Percentiles rank a stretch among this genome's conserved stretches.
phyloP scores from a whole-genome alignment of 2,797 vertebrate genomes.

The Pseudocheirus occidentalis region DNA sequence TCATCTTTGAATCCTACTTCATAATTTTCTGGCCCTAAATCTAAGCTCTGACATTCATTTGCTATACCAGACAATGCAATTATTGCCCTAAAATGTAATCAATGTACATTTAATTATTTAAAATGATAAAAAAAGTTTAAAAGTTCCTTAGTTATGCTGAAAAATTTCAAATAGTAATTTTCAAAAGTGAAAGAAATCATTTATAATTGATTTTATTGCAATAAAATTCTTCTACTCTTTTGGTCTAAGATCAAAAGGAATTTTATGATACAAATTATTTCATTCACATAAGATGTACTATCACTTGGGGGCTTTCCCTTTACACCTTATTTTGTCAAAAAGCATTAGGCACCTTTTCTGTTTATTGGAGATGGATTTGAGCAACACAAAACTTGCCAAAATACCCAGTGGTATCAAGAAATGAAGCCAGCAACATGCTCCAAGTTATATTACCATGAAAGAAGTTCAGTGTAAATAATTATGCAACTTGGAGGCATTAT shows the following conservation, averaged over 20 bases:
- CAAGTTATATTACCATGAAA: neutral
- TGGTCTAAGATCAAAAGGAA: neutral
- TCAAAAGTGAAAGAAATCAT: neutral
- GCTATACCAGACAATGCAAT: conserved; percentile 12
- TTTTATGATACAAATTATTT: neutral
- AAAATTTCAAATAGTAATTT: conserved; percentile 12
- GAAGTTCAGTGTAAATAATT: neutral
- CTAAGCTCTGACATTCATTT: conserved; percentile 52
- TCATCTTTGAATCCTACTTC: conserved; percentile 50
- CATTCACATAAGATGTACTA: neutral
- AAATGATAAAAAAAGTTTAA: conserved; percentile 1
- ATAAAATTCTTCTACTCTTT: conserved; percentile 3
- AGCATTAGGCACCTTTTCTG: neutral
- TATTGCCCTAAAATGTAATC: conserved; percentile 29
- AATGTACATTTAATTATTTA: conserved; percentile 33
- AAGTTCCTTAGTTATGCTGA: conserved; percentile 4
- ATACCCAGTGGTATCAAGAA: neutral
- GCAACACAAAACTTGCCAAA: neutral
- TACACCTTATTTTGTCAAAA: conserved; percentile 11
- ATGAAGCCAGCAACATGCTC: neutral
- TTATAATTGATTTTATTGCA: neutral
- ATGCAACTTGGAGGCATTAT: neutral
- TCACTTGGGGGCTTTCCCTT: neutral
- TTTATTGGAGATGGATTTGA: neutral
- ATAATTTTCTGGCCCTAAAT: conserved; percentile 51